These are phyloP conservation scores for Manacus vitellinus DNA, from an alignment of 2,113 vertebrate genomes.

Conservation along the genomic window DNA sequence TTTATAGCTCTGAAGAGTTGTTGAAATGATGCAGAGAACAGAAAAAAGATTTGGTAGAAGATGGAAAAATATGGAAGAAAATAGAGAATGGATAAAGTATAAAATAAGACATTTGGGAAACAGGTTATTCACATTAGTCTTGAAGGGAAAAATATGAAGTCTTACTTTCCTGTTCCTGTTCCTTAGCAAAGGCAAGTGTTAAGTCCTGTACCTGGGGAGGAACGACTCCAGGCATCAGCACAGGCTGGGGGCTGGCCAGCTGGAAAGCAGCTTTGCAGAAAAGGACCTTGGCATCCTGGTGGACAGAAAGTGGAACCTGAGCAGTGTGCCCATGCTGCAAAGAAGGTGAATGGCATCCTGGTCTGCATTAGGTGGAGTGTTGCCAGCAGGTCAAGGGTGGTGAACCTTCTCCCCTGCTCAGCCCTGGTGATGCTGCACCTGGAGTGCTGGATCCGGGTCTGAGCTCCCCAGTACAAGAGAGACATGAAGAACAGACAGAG, in stretches of 20 bases:
- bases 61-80: background rate
- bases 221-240: background rate
- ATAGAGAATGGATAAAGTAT: background rate
- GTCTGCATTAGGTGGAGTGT: rapidly evolving
- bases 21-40: background rate
- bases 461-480: background rate
- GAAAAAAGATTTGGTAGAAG: background rate
- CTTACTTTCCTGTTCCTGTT: background rate
- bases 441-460: background rate
- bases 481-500: rapidly evolving
- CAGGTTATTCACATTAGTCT: background rate
- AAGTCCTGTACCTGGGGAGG: background rate
- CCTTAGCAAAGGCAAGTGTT: background rate
- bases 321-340: background rate
- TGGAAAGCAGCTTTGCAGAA: background rate
- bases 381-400: rapidly evolving
- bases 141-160: background rate
- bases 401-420: background rate
- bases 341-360: rapidly evolving
- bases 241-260: rapidly evolving
- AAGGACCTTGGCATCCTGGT: background rate
- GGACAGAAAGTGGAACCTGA: background rate
- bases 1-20: background rate
- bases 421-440: background rate
- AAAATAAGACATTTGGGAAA: background rate